A percentile compares a stretch with the other conserved stretches of the same genome.
phyloP scores from a whole-genome alignment of 2,113 vertebrate genomes.

The Serinus canaria region DNA sequence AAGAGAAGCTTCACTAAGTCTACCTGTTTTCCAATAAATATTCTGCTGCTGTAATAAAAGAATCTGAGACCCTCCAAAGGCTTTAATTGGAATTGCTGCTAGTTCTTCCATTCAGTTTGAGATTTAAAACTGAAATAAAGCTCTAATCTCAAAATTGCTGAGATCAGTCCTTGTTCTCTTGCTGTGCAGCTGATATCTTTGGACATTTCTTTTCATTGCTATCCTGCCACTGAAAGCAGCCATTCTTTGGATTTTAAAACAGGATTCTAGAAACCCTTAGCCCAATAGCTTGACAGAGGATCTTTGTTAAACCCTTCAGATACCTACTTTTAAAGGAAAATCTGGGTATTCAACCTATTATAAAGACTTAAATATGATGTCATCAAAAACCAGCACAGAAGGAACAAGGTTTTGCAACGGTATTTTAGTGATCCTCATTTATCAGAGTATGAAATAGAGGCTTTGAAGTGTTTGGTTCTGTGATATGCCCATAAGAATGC shows the following conservation, averaged over 20 bases:
- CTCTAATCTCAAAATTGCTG: conserved; percentile 2
- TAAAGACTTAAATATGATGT: conserved; percentile 32
- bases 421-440: conserved; percentile 5
- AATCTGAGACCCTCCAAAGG: neutral
- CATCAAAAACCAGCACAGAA: conserved; percentile 15
- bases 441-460: conserved; percentile 9
- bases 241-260: conserved; percentile 47
- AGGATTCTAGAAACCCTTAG: neutral
- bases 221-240: conserved; percentile 50
- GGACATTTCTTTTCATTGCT: conserved; percentile 38
- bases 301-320: conserved; percentile 50
- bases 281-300: conserved; percentile 39
- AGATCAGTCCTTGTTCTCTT: conserved; percentile 29
- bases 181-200: conserved; percentile 54
- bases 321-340: conserved; percentile 37
- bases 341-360: conserved; percentile 25
- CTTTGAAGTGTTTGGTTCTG: conserved; percentile 21
- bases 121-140: conserved; percentile 6
- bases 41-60: neutral
- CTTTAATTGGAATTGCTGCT: neutral
- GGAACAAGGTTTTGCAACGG: neutral
- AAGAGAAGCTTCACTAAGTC: neutral
- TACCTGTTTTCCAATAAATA: neutral
- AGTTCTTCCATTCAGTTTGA: neutral
- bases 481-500: conserved; percentile 19